phyloP scores from a whole-genome alignment of 2,888 invertebrate genomes.

The Fissipunctia ypsillon region DNA sequence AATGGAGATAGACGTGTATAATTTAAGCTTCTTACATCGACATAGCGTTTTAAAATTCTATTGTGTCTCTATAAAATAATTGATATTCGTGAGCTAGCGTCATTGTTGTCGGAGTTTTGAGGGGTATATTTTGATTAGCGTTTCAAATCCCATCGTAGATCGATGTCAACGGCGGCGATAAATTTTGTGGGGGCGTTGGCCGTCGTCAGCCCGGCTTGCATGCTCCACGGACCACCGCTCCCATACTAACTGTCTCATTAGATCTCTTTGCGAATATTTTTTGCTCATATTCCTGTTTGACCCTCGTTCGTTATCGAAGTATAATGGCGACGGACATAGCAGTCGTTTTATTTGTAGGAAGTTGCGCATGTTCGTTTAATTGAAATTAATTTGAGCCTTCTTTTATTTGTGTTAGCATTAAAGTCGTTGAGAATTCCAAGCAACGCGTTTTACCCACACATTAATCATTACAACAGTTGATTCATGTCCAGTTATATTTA shows the following conservation, averaged over 20 bases:
- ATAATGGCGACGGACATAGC: conserved; percentile 76
- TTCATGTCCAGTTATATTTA: conserved; percentile 48
- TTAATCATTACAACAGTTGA: conserved; percentile 51
- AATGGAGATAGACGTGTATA: conserved; percentile 7
- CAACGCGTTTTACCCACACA: conserved; percentile 55
- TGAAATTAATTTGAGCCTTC: conserved; percentile 75
- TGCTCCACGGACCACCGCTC: conserved; percentile 73
- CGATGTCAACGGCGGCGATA: conserved; percentile 74
- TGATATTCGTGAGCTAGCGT: conserved; percentile 64
- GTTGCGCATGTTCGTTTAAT: conserved; percentile 74
- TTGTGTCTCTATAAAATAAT: conserved; percentile 53
- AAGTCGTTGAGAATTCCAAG: conserved; percentile 65
- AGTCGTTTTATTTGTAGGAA: conserved; percentile 79
- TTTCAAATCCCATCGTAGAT: conserved; percentile 77
- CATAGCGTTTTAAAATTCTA: conserved; percentile 60
- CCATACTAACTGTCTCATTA: conserved; percentile 81
- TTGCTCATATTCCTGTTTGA: conserved; percentile 80
- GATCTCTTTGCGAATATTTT: conserved; percentile 80
- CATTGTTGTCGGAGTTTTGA: conserved; percentile 60
- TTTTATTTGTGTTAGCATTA: conserved; percentile 70
- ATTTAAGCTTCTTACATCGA: conserved; percentile 42
- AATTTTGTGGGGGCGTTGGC: conserved; percentile 81
- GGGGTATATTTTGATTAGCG: conserved; percentile 74
- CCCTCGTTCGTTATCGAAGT: conserved; percentile 79
- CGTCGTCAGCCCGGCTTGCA: conserved; percentile 73